A percentile compares a stretch with the other conserved stretches of the same genome.
These are phyloP conservation scores for Spea multiplicata DNA, from an alignment of 2,113 vertebrate species.

Conservation along the genomic window DNA sequence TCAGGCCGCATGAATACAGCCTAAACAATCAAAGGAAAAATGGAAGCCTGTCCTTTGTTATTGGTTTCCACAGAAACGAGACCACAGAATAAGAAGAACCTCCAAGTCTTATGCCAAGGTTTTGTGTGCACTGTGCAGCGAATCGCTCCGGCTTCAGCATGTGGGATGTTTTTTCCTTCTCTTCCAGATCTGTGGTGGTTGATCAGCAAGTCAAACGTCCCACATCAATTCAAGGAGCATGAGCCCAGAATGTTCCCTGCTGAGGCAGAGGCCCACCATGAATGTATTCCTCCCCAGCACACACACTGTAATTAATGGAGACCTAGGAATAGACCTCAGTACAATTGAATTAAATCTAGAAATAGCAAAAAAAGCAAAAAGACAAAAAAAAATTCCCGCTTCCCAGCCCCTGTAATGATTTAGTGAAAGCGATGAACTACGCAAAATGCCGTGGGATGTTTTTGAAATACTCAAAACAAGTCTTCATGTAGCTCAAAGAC, in stretches of 20 bases:
- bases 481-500: constrained; percentile 16
- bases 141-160: constrained; percentile 72
- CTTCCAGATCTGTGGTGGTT: constrained; percentile 58
- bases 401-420: constrained; percentile 11
- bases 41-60: constrained; percentile 82
- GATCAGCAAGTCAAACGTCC: constrained; percentile 64
- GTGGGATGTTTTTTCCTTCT: constrained; percentile 51
- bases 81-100: constrained; percentile 72
- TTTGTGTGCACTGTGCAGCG: constrained; percentile 72
- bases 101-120: constrained; percentile 73
- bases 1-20: constrained; percentile 70
- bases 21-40: constrained; percentile 77
- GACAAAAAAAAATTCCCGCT: not conserved
- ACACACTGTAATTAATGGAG: constrained; percentile 61
- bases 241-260: constrained; percentile 57
- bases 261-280: constrained; percentile 64
- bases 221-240: constrained; percentile 61
- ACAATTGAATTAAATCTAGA: constrained; percentile 61
- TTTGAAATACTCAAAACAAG: constrained; percentile 8
- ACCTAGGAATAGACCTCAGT: constrained; percentile 62
- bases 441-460: constrained; percentile 1
- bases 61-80: constrained; percentile 80
- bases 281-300: constrained; percentile 59
- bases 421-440: constrained; percentile 8
- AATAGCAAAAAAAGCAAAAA: constrained; percentile 26